Conservation (phyloP, 2,888 invertebrate genomes). For the Pollenia angustigena region DNA sequence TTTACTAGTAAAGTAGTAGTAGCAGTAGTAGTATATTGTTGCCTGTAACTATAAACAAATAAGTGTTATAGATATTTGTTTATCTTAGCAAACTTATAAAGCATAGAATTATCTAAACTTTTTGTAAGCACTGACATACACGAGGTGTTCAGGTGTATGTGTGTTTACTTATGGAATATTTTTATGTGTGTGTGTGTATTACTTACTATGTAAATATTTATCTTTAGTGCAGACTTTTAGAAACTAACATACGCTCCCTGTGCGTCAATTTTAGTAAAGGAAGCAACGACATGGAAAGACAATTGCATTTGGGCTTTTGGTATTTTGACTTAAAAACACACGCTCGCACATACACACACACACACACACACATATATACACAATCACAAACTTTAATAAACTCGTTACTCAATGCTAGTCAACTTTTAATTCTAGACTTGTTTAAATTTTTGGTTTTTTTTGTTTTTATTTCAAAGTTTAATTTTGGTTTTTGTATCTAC, state of each 20-base stretch:
- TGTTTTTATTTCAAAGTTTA: slow-evolving; percentile 7
- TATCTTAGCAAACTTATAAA: slow-evolving; percentile 49
- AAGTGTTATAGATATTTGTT: slow-evolving; percentile 42
- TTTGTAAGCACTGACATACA: not conserved
- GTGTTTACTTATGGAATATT: not conserved
- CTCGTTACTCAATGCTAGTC: not conserved
- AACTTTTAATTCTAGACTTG: slow-evolving; percentile 22
- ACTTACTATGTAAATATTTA: slow-evolving; percentile 28
- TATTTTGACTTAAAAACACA: slow-evolving; percentile 2
- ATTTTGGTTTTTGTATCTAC: not conserved
- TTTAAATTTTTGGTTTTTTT: slow-evolving; percentile 8
- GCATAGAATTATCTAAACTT: slow-evolving; percentile 33
- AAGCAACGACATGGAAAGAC: slow-evolving; percentile 57
- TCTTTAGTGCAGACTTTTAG: slow-evolving; percentile 45
- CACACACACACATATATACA: not conserved
- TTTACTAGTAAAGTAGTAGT: not conserved
- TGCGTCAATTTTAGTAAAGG: slow-evolving; percentile 44
- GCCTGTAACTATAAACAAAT: slow-evolving; percentile 22
- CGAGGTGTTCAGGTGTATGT: not conserved
- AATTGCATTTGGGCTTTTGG: slow-evolving; percentile 63
- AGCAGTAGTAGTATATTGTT: not conserved
- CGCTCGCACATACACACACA: too few species aligned
- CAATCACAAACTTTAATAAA: not conserved
- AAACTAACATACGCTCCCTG: slow-evolving; percentile 38
- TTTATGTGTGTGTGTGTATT: not conserved